phyloP scores from a whole-genome alignment of 2,888 invertebrate genomes.

The Eurytoma californica region DNA sequence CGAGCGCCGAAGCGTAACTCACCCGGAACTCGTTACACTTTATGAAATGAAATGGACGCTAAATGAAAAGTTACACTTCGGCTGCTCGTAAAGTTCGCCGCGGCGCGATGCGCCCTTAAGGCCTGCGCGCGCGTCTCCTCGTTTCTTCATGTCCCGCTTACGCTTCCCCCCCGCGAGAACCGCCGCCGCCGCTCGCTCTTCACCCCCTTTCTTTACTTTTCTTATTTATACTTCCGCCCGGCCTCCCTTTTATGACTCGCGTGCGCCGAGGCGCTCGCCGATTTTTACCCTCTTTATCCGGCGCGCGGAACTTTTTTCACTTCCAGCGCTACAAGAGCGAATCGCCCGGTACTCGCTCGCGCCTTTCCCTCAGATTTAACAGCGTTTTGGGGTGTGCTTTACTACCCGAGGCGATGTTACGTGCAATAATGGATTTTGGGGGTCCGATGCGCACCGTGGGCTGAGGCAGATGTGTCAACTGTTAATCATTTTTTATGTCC shows the following conservation, averaged over 20 bases:
- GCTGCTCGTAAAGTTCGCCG: constrained; percentile 57
- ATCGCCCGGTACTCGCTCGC: neutral
- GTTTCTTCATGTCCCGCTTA: neutral
- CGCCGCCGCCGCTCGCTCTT: neutral
- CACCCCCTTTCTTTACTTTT: constrained; percentile 29
- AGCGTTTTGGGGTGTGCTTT: too few relatives aligned
- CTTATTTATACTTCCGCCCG: constrained; percentile 9
- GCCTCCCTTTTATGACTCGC: constrained; percentile 26
- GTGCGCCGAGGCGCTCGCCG: constrained; percentile 3
- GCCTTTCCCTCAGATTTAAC: constrained; percentile 14
- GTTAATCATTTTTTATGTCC: too few relatives aligned
- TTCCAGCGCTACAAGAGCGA: neutral
- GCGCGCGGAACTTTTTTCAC: neutral
- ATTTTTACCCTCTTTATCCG: constrained; percentile 18
- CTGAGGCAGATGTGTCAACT: too few relatives aligned
- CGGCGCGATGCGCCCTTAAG: constrained; percentile 23
- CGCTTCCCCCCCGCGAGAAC: neutral
- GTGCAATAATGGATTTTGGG: too few relatives aligned
- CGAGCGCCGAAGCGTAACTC: constrained; percentile 45
- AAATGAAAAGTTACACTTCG: constrained; percentile 62
- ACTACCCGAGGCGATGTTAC: too few relatives aligned
- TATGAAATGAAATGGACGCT: constrained; percentile 62
- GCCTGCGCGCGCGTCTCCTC: constrained; percentile 8
- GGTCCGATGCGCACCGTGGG: too few relatives aligned
- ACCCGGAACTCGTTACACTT: constrained; percentile 59